Evolutionary conservation across 2,888 invertebrate genomes (phyloP), one percentile per base, ranked within the genome.

Genomic region (Geotrupes spiniger): DNA sequence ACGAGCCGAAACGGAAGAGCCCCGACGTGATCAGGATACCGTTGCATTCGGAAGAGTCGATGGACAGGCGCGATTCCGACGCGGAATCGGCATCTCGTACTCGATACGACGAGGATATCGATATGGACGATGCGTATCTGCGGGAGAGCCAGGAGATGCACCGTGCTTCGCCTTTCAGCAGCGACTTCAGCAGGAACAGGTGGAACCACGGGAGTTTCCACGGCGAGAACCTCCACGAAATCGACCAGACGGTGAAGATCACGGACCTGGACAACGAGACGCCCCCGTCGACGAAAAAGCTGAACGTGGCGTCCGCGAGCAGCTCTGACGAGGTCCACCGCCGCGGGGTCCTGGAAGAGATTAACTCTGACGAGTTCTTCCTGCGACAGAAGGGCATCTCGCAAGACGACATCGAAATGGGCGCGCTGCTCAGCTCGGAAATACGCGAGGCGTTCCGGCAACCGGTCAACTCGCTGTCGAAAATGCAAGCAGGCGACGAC

Each of bases 311-410:
- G 33, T 51, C 47, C 2, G 28, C 41, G 29, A 51, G 55, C 4
- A 59, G 58, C 38, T 55, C 53, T 2, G 56, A 52, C 15, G 55
- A 58, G 36, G 39, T 57, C n/a, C 57, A 49, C 14, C 25, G 81
- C 41, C 78, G 78, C 41, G 84, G 84, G 0, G 85, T 89, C 2
- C 80, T 92, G 63, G 91, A 91, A 74, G 89, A 91, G 75, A 87
- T 91, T 57, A 85, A 90, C 66, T 87, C 89, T 33, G 91, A 92
- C 71, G 90, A 92, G 74, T 92, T 91, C 76, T 89, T 90, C 69
- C 76, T 91, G 52, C 80, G 90, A 58, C 86, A 87, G 71, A 84
- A 87, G 68, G 90, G 89, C 52, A 84, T 89, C 64, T 89, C 89
- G 55, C 84, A 85, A 64, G 89, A 89, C 71, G 85, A 89, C 74